Evolutionary conservation across 1,140 invertebrate species (phyloP).

Genomic region (Tribolium castaneum): DNA sequence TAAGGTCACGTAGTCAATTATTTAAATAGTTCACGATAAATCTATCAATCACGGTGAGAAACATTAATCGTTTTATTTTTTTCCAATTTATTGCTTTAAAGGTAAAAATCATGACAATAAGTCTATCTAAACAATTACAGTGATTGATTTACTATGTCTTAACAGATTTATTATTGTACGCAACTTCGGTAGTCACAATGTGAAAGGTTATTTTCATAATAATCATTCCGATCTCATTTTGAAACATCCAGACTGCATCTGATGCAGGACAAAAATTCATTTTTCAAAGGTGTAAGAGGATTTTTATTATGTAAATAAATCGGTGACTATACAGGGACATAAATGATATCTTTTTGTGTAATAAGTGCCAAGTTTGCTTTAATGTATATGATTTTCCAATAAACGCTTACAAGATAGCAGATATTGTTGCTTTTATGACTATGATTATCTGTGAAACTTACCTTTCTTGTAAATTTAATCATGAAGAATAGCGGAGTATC

Average conservation of each 20-base stretch:
- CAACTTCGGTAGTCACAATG: slow-evolving; percentile 20
- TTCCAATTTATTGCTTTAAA: slow-evolving; percentile 1
- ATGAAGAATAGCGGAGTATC: neutral
- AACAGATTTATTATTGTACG: slow-evolving; percentile 23
- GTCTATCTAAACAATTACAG: slow-evolving; percentile 8
- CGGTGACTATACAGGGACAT: neutral
- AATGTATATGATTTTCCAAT: neutral
- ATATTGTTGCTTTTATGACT: neutral
- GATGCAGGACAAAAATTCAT: neutral
- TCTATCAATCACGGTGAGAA: slow-evolving; percentile 4
- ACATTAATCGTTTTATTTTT: slow-evolving; percentile 21
- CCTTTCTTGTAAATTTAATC: neutral
- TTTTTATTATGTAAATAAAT: neutral
- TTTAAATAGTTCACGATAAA: slow-evolving; percentile 19
- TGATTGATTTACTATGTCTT: slow-evolving; percentile 13
- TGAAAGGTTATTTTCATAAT: slow-evolving; percentile 26
- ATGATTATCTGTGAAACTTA: neutral
- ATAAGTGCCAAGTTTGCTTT: neutral
- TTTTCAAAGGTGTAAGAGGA: neutral
- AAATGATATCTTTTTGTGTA: neutral
- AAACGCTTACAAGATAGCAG: neutral
- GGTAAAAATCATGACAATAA: slow-evolving; percentile 18
- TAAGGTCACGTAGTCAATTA: slow-evolving; percentile 16
- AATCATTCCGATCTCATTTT: neutral
- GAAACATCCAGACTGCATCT: neutral